Percentiles rank a stretch among this genome's conserved stretches.
Conservation (phyloP, 2,888 invertebrate species). For the Cheilosia pagana region DNA sequence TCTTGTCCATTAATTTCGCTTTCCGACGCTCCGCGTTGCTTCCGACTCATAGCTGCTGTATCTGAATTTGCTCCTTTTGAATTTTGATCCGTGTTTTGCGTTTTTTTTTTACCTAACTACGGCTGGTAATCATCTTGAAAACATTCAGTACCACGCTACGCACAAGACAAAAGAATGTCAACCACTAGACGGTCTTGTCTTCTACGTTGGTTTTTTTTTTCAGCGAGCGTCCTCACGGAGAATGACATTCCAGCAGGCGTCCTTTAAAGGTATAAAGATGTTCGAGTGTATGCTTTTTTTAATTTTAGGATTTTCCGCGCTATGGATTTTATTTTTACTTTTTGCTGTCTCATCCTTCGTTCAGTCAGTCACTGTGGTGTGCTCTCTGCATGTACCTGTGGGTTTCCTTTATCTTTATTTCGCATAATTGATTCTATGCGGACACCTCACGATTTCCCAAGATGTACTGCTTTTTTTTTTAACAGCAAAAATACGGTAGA, state of each 20-base stretch:
- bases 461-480: conserved; percentile 12
- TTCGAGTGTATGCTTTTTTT: background rate
- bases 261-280: conserved; percentile 3
- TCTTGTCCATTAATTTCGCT: conserved; percentile 66
- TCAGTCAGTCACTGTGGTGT: conserved; percentile 40
- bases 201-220: conserved; percentile 41
- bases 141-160: conserved; percentile 57
- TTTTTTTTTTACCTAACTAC: conserved; percentile 7
- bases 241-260: conserved; percentile 8
- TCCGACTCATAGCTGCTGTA: background rate
- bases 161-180: conserved; percentile 70
- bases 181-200: conserved; percentile 64
- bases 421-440: conserved; percentile 72
- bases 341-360: conserved; percentile 23
- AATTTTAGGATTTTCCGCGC: conserved; percentile 62
- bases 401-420: conserved; percentile 70
- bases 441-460: conserved; percentile 68
- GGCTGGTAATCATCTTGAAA: conserved; percentile 67
- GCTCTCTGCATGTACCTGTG: conserved; percentile 25
- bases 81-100: conserved; percentile 12
- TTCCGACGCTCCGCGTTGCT: conserved; percentile 4
- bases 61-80: conserved; percentile 24
- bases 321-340: conserved; percentile 26
- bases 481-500: background rate
- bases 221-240: conserved; percentile 24